Base-by-base conservation (phyloP, 2,113 vertebrate genomes). In the Misgurnus mizolepis region DNA sequence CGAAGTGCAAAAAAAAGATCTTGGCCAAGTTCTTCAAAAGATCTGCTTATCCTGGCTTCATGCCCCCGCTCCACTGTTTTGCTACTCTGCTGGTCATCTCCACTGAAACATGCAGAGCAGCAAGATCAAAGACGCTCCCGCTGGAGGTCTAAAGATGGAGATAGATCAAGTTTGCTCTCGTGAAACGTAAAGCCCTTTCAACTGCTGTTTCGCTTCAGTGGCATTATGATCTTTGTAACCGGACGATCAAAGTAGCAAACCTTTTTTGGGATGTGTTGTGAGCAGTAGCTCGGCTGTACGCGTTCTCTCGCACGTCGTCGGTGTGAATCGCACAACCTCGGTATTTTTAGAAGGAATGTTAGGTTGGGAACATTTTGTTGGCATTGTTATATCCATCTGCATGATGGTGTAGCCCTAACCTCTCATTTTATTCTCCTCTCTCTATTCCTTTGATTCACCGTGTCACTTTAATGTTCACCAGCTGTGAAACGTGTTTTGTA, bases 261-360 rank as follows among this genome's bases (percentile, higher is more conserved):
- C 9, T 53, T 65, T 34, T 68, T 72, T n/a, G 14, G 41, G 34
- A 22, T 12, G 39, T 61, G 49, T 60, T 53, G 55, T 14, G n/a
- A 50, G 73, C 34, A 41, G 69, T 27, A 49, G 18, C 45, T 67
- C 18, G 15, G 43, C 53, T 41, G 60, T 67, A 5, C 66, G 18
- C 71, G 58, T 40, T 76, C n/a, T 56, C 68, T 82, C 61, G 34
- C 55, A 34, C 5, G 60, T 77, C 43, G 18, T 34, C 10, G 40
- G n/a, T 78, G 85, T 75, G 76, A 40, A 18, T 43, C 22, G 40
- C 40, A 43, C 15, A 50, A 61, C 10, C 50, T 15, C 45, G 47
- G 81, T 80, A 80, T 73, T 75, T 80, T 67, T 78, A 66, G 80
- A 70, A 84, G 80, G 85, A 84, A 82, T 80, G 80, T 79, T 61